Evolutionary conservation across 2,113 vertebrate species (phyloP), one percentile per base, ranked within the genome.

Genomic region (Tupaia tana): DNA sequence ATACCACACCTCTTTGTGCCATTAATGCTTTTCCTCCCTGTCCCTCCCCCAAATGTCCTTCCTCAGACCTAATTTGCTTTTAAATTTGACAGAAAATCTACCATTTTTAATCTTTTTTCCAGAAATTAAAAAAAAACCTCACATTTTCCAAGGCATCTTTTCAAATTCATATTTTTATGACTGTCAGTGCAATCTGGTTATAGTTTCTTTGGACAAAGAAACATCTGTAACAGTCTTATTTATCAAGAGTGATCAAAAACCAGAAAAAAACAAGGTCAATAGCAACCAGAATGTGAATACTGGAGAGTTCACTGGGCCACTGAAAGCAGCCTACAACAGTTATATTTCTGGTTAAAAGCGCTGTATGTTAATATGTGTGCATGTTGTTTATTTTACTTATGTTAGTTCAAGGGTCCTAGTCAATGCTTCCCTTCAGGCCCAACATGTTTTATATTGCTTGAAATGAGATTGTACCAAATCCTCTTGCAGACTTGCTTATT

Each of bases 381-480:
- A 71, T 63, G 29, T 52, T 86, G 11, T 86, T 96, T 95, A 54
- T 85, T 84, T 95, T 92, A 78, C 25, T 52, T 74, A 52, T 70
- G 74, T 43, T 77, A 78, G 11, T 61, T 85, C 64, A 34, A 29
- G 31, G 3, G 52, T 79, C 31, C 52, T 54, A 43, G 43, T 75
- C 43, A 85, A 67, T 43, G 9, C 88, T 89, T 70, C n/a, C 61
- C 78, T 79, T 87, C 54, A 75, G 70, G 82, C 74, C 31, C 56
- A 24, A 63, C 1, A 14, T 54, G 25, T 25, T 96, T 74, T 85
- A 18, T 54, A 63, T 77, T 88, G 63, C 93, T 96, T 90, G 86
- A 89, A 93, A 80, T 73, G 29, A 84, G 63, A 64, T 59, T 89
- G 58, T 13, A 90, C 31, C 52, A 91, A 94, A 92, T 82, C 61